Conservation (phyloP, 2,797 vertebrate species). For the Pseudochromis fuscus region DNA sequence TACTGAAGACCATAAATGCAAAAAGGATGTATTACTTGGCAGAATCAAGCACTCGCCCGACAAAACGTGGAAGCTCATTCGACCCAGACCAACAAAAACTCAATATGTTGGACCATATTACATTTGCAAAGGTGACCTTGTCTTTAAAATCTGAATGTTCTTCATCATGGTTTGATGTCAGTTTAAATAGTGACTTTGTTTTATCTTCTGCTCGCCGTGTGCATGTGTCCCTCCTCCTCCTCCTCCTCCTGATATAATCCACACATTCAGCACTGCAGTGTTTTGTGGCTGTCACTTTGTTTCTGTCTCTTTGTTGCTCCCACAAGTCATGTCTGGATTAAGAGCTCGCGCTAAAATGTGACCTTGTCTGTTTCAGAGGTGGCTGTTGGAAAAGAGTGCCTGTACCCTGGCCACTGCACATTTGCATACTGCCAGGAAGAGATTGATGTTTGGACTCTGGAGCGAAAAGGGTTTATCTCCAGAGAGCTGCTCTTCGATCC, state of each 20-base stretch:
- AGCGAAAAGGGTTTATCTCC: slow-evolving; percentile 95
- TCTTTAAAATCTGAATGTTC: too few relatives aligned
- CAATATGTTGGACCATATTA: slow-evolving; percentile 98
- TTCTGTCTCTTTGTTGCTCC: background rate
- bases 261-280: too few relatives aligned
- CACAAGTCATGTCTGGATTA: background rate
- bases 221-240: too few relatives aligned
- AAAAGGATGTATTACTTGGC: slow-evolving; percentile 95
- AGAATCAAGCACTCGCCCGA: slow-evolving; percentile 89
- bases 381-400: slow-evolving; percentile 92
- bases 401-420: slow-evolving; percentile 95
- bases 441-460: slow-evolving; percentile 97
- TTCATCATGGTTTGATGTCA: too few relatives aligned
- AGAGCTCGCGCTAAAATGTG: slow-evolving; percentile 14
- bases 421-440: slow-evolving; percentile 99
- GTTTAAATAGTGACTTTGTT: too few relatives aligned
- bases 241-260: too few relatives aligned
- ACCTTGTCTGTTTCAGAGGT: slow-evolving; percentile 87
- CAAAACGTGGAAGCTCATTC: slow-evolving; percentile 94
- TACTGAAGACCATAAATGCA: slow-evolving; percentile 95
- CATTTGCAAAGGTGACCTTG: slow-evolving; percentile 95
- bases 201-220: too few relatives aligned
- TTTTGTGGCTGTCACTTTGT: background rate
- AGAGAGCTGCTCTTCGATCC: slow-evolving; percentile 92
- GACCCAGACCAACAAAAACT: slow-evolving; percentile 95